Percentiles rank a stretch among this genome's conserved stretches.
phyloP scores from a whole-genome alignment of 2,888 invertebrate genomes.

The Diarsia mendica region DNA sequence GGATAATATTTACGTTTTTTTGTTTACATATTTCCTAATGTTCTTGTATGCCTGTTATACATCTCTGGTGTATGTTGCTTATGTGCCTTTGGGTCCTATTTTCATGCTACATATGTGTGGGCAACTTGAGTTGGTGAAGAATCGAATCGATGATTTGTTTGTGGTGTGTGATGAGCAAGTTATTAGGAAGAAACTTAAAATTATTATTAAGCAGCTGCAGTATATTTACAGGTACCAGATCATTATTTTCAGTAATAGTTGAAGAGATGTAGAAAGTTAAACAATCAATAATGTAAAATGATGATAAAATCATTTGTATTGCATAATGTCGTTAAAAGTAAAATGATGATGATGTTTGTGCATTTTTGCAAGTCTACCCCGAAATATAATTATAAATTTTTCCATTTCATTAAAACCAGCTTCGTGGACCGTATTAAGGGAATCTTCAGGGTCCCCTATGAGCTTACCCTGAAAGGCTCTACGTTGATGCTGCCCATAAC shows the following conservation, averaged over 20 bases:
- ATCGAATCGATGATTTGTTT: conserved; percentile 68
- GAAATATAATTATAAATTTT: background rate
- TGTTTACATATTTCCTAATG: conserved; percentile 38
- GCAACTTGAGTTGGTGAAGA: conserved; percentile 73
- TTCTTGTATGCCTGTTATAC: conserved; percentile 60
- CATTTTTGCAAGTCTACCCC: background rate
- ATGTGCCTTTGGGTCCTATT: conserved; percentile 76
- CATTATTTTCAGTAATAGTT: background rate
- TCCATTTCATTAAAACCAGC: conserved; percentile 52
- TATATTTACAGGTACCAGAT: conserved; percentile 64
- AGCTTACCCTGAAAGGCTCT: conserved; percentile 67
- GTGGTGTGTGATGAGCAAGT: conserved; percentile 52
- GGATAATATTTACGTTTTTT: conserved; percentile 59
- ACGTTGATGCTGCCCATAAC: conserved; percentile 69
- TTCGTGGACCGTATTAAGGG: conserved; percentile 67
- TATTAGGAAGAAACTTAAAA: conserved; percentile 62
- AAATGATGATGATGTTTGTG: background rate
- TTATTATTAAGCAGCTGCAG: conserved; percentile 67
- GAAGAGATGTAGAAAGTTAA: background rate
- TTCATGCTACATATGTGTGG: conserved; percentile 78
- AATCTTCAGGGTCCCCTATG: conserved; percentile 65
- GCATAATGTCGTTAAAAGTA: background rate
- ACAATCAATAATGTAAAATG: background rate
- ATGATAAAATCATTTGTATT: background rate
- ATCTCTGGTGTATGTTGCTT: conserved; percentile 66